These are phyloP conservation scores for Sebastes taczanowskii DNA, from an alignment of 2,797 vertebrate genomes.

Conservation along the genomic window DNA sequence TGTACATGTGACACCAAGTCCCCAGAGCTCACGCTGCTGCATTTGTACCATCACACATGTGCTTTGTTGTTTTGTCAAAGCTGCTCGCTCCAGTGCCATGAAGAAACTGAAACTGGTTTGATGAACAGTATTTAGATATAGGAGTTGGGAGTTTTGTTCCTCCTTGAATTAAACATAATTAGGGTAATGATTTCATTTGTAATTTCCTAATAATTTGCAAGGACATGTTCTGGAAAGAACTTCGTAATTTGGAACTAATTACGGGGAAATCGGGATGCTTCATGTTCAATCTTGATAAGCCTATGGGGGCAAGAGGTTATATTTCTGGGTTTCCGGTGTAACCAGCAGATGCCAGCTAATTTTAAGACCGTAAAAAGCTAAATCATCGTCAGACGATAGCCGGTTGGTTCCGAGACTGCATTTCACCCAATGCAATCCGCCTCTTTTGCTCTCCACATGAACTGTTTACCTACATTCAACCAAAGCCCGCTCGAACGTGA, in stretches of 20 bases:
- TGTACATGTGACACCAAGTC: background rate
- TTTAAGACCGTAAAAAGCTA: too few species aligned
- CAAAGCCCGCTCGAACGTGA: too few species aligned
- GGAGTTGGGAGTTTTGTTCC: background rate
- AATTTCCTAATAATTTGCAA: background rate
- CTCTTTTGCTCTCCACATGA: fast-evolving
- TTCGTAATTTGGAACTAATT: background rate
- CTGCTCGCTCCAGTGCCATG: background rate
- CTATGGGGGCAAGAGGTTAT: too few species aligned
- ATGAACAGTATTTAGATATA: background rate
- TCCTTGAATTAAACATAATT: background rate
- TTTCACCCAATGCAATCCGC: too few species aligned
- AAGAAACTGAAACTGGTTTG: background rate
- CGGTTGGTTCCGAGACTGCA: fast-evolving
- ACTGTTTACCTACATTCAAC: too few species aligned
- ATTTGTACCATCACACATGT: background rate
- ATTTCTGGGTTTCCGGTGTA: too few species aligned
- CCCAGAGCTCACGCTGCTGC: slow-evolving; percentile 7
- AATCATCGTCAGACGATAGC: too few species aligned
- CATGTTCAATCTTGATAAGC: background rate
- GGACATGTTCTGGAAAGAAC: background rate
- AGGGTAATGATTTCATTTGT: background rate
- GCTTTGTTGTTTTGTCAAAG: slow-evolving; percentile 22
- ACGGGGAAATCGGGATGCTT: background rate
- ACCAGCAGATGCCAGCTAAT: too few species aligned